These are phyloP conservation scores for Vespertilio murinus DNA, from an alignment of 2,797 vertebrate genomes.

Conservation along the genomic window DNA sequence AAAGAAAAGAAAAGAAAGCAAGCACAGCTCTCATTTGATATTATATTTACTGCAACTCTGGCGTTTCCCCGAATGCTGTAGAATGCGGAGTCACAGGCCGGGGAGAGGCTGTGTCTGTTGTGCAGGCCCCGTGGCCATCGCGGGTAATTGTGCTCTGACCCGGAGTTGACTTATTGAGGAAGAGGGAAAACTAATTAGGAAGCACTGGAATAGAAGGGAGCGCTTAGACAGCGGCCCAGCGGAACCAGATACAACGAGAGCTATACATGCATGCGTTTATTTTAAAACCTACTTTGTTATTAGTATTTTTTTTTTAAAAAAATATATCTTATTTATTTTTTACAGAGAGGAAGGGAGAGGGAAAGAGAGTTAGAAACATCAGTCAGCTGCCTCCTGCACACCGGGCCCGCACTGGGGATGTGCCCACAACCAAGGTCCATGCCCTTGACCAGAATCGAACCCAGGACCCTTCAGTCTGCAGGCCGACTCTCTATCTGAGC, in stretches of 20 bases:
- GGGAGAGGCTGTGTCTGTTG: slow-evolving; percentile 45
- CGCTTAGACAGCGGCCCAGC: neutral
- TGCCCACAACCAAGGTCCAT: too few species aligned
- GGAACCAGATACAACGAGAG: neutral
- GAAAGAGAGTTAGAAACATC: too few species aligned
- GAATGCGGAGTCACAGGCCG: slow-evolving; percentile 25
- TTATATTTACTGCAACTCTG: neutral
- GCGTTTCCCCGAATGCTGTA: slow-evolving; percentile 17
- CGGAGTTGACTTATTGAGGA: slow-evolving; percentile 49
- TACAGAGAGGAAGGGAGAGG: too few species aligned
- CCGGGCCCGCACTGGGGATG: too few species aligned
- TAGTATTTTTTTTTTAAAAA: too few species aligned
- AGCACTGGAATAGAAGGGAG: neutral
- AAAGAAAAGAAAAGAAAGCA: neutral
- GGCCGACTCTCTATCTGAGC: too few species aligned
- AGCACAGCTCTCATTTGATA: neutral
- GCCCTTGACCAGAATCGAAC: too few species aligned
- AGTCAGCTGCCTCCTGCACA: too few species aligned
- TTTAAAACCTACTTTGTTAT: too few species aligned
- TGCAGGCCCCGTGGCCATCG: slow-evolving; percentile 46
- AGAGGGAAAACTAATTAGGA: slow-evolving; percentile 61
- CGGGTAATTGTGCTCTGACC: slow-evolving; percentile 54
- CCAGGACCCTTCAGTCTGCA: too few species aligned
- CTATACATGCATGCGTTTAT: neutral
- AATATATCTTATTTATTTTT: too few species aligned